A percentile compares a stretch with the other conserved stretches of the same genome.
phyloP scores from a whole-genome alignment of 2,888 invertebrate species.

The Synergus umbraculus region DNA sequence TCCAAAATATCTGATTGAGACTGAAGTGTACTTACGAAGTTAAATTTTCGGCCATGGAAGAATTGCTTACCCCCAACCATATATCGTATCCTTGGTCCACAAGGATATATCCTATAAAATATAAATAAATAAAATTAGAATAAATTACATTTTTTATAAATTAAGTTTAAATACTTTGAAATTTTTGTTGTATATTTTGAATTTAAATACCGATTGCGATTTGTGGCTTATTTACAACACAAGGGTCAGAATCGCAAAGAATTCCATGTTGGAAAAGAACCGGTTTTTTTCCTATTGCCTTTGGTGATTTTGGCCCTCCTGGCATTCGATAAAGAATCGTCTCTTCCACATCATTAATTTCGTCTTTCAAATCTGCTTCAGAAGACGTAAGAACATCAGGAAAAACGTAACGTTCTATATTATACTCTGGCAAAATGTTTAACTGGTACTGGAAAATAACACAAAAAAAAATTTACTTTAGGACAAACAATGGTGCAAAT shows the following conservation, averaged over 20 bases:
- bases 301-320: slow-evolving; percentile 64
- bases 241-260: slow-evolving; percentile 63
- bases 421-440: slow-evolving; percentile 65
- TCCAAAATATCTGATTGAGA: not conserved
- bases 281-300: slow-evolving; percentile 59
- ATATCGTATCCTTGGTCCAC: slow-evolving; percentile 69
- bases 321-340: slow-evolving; percentile 66
- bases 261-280: slow-evolving; percentile 67
- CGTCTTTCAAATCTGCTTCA: slow-evolving; percentile 39
- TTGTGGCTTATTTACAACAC: slow-evolving; percentile 64
- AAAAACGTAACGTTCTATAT: slow-evolving; percentile 65
- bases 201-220: slow-evolving; percentile 64
- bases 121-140: slow-evolving; percentile 39
- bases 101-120: slow-evolving; percentile 66
- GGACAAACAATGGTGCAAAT: not conserved
- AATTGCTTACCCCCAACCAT: slow-evolving; percentile 68
- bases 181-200: not conserved
- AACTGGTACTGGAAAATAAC: slow-evolving; percentile 59
- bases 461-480: not conserved
- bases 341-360: slow-evolving; percentile 41
- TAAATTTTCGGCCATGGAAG: slow-evolving; percentile 59
- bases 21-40: slow-evolving; percentile 56
- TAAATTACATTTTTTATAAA: not conserved
- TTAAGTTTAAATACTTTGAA: not conserved
- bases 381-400: slow-evolving; percentile 51